A percentile compares a stretch with the other conserved stretches of the same genome.
Evolutionary conservation across 2,113 vertebrate genomes (phyloP).

Genomic region (Leptobrachium leishanense): DNA sequence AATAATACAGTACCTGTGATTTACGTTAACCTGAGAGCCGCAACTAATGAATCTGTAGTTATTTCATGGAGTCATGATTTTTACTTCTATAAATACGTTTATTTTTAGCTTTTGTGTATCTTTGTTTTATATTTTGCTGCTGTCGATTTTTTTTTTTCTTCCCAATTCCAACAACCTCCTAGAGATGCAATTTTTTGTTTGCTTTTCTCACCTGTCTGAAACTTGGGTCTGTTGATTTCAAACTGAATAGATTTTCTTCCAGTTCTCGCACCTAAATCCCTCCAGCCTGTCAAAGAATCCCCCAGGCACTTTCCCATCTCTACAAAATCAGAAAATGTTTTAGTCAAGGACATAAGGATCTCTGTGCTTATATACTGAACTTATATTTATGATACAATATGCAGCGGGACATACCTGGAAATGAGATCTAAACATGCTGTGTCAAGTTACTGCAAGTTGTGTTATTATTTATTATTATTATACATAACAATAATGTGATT

Average conservation of each 20-base stretch:
- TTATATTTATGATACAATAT: not conserved
- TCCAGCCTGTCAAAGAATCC: conserved; percentile 38
- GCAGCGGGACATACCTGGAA: not conserved
- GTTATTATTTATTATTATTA: too few relatives aligned
- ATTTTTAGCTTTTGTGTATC: too few relatives aligned
- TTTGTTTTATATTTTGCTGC: too few relatives aligned
- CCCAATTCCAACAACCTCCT: conserved; percentile 17
- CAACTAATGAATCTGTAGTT: too few relatives aligned
- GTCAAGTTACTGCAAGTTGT: too few relatives aligned
- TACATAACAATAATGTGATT: too few relatives aligned
- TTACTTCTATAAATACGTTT: too few relatives aligned
- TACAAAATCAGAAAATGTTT: conserved; percentile 5
- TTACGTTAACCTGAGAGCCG: too few relatives aligned
- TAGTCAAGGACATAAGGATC: conserved; percentile 9
- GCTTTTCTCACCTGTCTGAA: conserved; percentile 31
- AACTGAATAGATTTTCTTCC: conserved; percentile 37
- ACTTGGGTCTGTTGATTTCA: conserved; percentile 26
- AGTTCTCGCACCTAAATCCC: conserved; percentile 37
- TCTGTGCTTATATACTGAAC: not conserved
- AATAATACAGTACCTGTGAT: too few relatives aligned
- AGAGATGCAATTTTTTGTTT: conserved; percentile 16
- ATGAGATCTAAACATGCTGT: not conserved
- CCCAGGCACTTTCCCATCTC: conserved; percentile 26
- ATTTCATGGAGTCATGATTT: too few relatives aligned
- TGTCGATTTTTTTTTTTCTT: not conserved